Conservation (phyloP, 2,113 vertebrate genomes). For the Natator depressus region DNA sequence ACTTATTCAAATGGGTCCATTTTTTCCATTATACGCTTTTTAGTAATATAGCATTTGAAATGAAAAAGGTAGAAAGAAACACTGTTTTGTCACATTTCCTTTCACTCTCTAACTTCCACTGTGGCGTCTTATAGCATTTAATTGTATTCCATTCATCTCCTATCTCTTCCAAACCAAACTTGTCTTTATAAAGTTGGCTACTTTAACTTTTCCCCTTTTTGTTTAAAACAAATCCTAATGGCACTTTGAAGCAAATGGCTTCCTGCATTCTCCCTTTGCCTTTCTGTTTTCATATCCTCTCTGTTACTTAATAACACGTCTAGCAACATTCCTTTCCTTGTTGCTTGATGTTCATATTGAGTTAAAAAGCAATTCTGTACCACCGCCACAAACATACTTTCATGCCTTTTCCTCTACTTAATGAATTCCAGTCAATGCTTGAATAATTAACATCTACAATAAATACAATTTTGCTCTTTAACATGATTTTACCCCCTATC, state of each 20-base stretch:
- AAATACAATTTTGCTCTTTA: constrained; percentile 1
- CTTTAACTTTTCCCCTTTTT: background rate
- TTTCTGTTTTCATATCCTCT: constrained; percentile 15
- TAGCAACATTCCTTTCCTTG: constrained; percentile 1
- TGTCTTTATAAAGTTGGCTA: background rate
- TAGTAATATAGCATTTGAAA: background rate
- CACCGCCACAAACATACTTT: background rate
- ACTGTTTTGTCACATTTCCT: background rate
- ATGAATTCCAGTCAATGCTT: constrained; percentile 39
- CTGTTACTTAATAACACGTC: background rate
- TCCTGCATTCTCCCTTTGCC: background rate
- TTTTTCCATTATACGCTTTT: background rate
- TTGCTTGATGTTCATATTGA: constrained; percentile 12
- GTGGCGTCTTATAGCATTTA: rapidly evolving
- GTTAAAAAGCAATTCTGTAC: constrained; percentile 11
- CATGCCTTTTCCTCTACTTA: constrained; percentile 8
- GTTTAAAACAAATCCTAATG: background rate
- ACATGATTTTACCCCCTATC: background rate
- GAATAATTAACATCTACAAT: constrained; percentile 40
- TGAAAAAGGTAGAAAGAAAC: background rate
- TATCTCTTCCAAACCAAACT: background rate
- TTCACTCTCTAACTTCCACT: background rate
- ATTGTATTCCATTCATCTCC: background rate
- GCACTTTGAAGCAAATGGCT: background rate
- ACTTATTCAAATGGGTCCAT: background rate